phyloP scores from a whole-genome alignment of 92 coral and sea anemone species.

The Zoanthus sansibaricus region DNA sequence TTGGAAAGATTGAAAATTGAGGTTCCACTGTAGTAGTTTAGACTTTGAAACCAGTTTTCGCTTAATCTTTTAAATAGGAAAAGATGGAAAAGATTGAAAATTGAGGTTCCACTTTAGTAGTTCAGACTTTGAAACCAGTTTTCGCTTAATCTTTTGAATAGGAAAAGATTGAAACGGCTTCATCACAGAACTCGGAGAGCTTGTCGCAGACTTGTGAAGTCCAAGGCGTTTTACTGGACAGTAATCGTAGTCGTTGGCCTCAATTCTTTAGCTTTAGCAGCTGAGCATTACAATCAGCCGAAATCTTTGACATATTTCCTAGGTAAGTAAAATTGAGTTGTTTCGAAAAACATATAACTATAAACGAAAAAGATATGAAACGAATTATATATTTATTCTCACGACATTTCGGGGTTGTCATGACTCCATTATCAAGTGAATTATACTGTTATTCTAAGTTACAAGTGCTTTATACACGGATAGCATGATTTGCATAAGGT shows the following conservation, averaged over 20 bases:
- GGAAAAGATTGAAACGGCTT: slow-evolving; percentile 83
- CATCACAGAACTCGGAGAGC: slow-evolving; percentile 91
- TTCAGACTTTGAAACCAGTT: too few species aligned
- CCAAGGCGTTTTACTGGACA: slow-evolving; percentile 96
- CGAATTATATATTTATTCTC: too few species aligned
- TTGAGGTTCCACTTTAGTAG: too few species aligned
- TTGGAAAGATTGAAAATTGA: slow-evolving; percentile 52
- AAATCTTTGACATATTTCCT: slow-evolving; percentile 84
- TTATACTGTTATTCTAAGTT: too few species aligned
- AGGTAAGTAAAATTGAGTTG: slow-evolving; percentile 73
- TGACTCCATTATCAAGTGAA: too few species aligned
- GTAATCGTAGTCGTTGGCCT: slow-evolving; percentile 94
- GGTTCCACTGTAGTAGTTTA: too few species aligned
- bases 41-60: too few species aligned
- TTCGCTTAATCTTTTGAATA: slow-evolving; percentile 7
- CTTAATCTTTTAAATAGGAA: slow-evolving; percentile 56
- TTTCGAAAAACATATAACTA: too few species aligned
- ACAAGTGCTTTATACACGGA: too few species aligned
- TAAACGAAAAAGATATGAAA: too few species aligned
- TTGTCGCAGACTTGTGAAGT: slow-evolving; percentile 88
- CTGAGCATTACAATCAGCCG: slow-evolving; percentile 97
- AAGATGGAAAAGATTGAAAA: slow-evolving; percentile 59
- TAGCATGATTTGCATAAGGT: too few species aligned
- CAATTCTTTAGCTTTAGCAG: slow-evolving; percentile 89
- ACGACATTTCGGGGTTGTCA: too few species aligned